Base-by-base conservation (phyloP, 2,797 vertebrate species). In the Pseudochaenichthys georgianus region DNA sequence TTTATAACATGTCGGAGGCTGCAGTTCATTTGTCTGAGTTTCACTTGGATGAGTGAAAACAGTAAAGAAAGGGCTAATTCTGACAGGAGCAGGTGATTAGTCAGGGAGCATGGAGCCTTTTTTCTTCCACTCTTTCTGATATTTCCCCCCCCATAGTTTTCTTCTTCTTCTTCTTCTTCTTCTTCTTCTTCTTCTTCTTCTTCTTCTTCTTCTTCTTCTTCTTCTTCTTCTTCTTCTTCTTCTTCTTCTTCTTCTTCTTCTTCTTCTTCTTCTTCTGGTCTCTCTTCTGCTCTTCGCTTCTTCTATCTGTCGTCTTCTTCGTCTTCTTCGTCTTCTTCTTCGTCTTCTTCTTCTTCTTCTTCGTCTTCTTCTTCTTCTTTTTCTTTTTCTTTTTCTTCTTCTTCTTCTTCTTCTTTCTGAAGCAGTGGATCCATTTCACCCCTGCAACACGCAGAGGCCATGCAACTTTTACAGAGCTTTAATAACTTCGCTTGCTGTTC, bases 21-120 rank as follows among this genome's bases (percentile, higher is more conserved):
- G 88, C 77, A 73, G 83, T 84, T 79, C 73, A 86, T 92, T 92
- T 89, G 81, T 88, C 78, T 81, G 77, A 80, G 88, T 93, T 91
- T 91, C 89, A 88, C 89, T 86, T 78, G 84, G 84, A 77, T 76
- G 88, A 81, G 80, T 88, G 85, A 78, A 89, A 92, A 91, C 89
- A 76, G 82, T 89, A 88, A 92, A 92, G 88, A 92, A 93, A 91
- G 89, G 80, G 87, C 89, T 90, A 88, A 93, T 93, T 95, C 88
- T 92, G 87, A 78, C 68, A 47, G 78, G 91, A 88, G 87, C 91
- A 92, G 92, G 91, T 91, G 92, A 90, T 91, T 89, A 75, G 85
- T 84, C 80, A 67, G 78, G 82, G 73, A 51, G 78, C 77, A 74
- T 78, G 66, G 89, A 91, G 85, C 72, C 74, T 89, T 85, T 89